Evolutionary conservation across 2,888 invertebrate genomes (phyloP), one percentile per base, ranked within the genome.

Genomic region (Himalopsyche japonica): DNA sequence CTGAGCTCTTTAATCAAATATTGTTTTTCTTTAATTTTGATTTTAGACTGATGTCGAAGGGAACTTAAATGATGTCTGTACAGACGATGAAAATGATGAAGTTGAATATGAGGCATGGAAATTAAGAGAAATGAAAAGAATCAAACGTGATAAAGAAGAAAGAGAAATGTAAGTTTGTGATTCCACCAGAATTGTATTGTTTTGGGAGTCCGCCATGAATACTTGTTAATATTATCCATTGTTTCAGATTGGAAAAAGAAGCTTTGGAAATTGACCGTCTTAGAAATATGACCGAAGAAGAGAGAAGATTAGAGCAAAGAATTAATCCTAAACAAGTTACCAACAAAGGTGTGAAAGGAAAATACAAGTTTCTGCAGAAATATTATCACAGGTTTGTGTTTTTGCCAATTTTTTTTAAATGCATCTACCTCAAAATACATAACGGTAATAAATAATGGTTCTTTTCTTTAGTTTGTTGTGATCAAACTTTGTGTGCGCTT

Each of bases 321-420:
- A 91, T 96, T 83, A 99, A 99, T 92, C 99, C 99, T 0, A 98
- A 98, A 91, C 89, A 94, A 18, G 93, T 99, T 85, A 98, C 98
- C 6, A 99, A 99, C 91, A 98, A 99, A 90, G 95, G 97, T 0
- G 94, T 95, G 81, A 99, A 99, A 91, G 99, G 99, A 86, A 99
- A 99, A 92, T 99, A 99, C 93, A 99, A 99, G 91, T 99, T 99
- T 92, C 92, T 99, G 88, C 99, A 99, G 92, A 99, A 99, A 90
- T 99, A 99, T 91, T 99, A 98, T 90, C 99, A 99, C 93, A 95
- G 92, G 92, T 92, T 15, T 37, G 37, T 37, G 7, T 37, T 37
- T 37, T 37, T 37, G 32, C 6, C 3, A 32, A n/a, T n/a, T n/a
- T n/a, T n/a, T n/a, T n/a, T n/a, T n/a, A n/a, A n/a, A n/a, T n/a